phyloP scores from a whole-genome alignment of 1,140 invertebrate genomes.

The Mercenaria mercenaria region DNA sequence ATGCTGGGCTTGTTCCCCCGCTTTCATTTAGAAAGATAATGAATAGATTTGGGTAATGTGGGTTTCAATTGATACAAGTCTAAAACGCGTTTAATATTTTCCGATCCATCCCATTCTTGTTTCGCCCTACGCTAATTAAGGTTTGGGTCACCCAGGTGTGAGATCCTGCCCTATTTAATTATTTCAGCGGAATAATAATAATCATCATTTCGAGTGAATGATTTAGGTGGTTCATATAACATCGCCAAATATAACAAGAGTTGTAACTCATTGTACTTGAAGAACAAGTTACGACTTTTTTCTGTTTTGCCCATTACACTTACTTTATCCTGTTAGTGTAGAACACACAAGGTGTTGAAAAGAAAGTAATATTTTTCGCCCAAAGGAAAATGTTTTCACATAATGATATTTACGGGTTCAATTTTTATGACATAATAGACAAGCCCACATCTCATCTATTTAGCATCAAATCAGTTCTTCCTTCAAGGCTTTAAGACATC shows the following conservation, averaged over 20 bases:
- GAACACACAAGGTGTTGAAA: too few relatives aligned
- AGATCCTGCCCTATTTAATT: conserved; percentile 6
- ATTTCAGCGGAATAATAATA: conserved; percentile 1
- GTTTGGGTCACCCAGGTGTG: conserved; percentile 5
- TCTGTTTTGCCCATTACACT: too few relatives aligned
- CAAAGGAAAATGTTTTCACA: too few relatives aligned
- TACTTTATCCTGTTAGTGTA: too few relatives aligned
- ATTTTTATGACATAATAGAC: too few relatives aligned
- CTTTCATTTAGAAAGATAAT: background rate
- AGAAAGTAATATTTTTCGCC: too few relatives aligned
- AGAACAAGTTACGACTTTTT: too few relatives aligned
- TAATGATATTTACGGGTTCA: too few relatives aligned
- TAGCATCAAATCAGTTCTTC: too few relatives aligned
- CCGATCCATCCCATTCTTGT: background rate
- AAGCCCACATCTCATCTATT: too few relatives aligned
- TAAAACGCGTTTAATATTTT: background rate
- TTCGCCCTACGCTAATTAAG: background rate
- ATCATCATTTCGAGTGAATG: background rate
- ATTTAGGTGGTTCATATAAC: background rate
- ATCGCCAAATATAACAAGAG: background rate
- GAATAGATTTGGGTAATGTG: conserved; percentile 7
- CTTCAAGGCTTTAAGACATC: too few relatives aligned
- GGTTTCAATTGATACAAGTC: background rate
- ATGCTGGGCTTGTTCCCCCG: background rate
- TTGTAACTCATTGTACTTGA: too few relatives aligned